phyloP scores from a whole-genome alignment of 2,888 invertebrate species.

The Metopia argyrocephala region DNA sequence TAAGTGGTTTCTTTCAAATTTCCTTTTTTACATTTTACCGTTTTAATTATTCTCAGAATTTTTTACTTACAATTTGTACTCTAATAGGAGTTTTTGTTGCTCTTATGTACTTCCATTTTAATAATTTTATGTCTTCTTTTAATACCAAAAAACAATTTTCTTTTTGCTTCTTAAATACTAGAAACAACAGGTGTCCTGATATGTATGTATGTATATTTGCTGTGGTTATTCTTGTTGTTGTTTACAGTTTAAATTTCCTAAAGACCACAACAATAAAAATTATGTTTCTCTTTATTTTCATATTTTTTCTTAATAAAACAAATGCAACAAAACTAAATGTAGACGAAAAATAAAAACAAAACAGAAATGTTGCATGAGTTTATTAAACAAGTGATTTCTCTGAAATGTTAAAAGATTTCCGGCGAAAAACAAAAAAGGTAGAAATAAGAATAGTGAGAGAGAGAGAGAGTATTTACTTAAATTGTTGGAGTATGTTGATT shows the following conservation, averaged over 20 bases:
- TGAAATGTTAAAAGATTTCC: slow-evolving; percentile 6
- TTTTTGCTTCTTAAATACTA: not conserved
- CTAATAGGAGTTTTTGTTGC: not conserved
- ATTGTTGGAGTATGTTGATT: not conserved
- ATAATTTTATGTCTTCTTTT: not conserved
- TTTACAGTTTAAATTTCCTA: not conserved
- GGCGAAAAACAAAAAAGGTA: not conserved
- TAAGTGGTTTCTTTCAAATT: not conserved
- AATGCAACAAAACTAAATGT: not conserved
- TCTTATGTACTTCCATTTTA: not conserved
- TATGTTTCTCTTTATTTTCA: not conserved
- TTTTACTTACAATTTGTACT: not conserved
- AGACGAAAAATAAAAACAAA: not conserved
- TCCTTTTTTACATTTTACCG: not conserved
- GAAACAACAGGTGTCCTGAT: not conserved
- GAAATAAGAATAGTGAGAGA: not conserved
- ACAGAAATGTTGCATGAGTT: slow-evolving; percentile 25
- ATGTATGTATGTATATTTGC: not conserved
- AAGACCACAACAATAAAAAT: not conserved
- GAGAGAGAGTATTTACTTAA: not conserved
- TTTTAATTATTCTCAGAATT: not conserved
- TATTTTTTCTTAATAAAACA: not conserved
- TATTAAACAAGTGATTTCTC: not conserved
- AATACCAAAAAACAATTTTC: not conserved
- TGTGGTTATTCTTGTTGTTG: not conserved